Evolutionary conservation across 1,140 invertebrate genomes (phyloP), one percentile per base, ranked within the genome.

Genomic region (Drosophila kepulauana): DNA sequence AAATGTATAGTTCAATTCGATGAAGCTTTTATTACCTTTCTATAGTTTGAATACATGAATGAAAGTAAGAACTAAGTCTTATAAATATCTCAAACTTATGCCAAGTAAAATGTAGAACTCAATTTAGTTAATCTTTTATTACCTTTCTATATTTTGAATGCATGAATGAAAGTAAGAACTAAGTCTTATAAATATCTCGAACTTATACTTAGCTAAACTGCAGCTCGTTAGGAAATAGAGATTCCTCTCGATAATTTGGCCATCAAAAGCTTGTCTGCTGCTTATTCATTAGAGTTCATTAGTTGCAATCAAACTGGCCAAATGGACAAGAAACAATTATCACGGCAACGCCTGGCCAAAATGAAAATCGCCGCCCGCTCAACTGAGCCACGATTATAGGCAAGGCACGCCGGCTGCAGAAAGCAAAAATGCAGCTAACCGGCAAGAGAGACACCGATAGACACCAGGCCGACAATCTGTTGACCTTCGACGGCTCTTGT

Each of bases 241-340:
- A 54, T 70, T 63, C 38, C 11, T 35, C 35, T 65, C 35, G 10
- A n/a, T 33, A 16, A 20, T 45, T 33, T 57, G 51, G 30, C 51
- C 30, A 66, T 73, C 65, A 38, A 64, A 56, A 52, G 15, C 5
- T 49, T 73, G 62, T 66, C 65, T 74, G 75, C 61, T 25, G 70
- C 65, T 77, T 84, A 84, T 88, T 82, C 84, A 88, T 87, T 87
- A 87, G 78, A 78, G 77, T 78, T 88, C 81, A 88, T 88, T 88
- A 88, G 85, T 81, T 88, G 84, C 85, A 89, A 88, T 88, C 84
- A 88, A 89, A 79, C 59, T 78, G 74, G 63, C 74, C 69, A 89
- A 88, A 88, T 88, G 81, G 78, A 88, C 84, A 89, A 88, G 85
- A 89, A 88, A 88, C 84, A 88, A 88, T 88, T 88, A 88, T 88